Evolutionary conservation across 2,113 vertebrate genomes (phyloP).

Genomic region (Lonchura striata): DNA sequence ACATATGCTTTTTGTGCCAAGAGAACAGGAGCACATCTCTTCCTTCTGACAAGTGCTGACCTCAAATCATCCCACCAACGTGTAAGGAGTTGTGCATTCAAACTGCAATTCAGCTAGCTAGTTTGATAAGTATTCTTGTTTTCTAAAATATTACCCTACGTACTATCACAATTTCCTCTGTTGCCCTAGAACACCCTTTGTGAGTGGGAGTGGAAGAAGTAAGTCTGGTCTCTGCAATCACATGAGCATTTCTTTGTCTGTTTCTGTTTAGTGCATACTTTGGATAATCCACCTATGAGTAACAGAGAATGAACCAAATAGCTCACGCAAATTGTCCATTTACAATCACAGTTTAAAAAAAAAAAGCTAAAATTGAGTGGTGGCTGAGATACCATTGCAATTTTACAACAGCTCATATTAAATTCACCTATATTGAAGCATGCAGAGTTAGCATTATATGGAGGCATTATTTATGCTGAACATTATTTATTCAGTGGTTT

Average conservation of each 20-base stretch:
- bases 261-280: not conserved
- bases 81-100: not conserved
- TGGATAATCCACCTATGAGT: not conserved
- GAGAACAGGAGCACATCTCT: not conserved
- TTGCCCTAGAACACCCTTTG: not conserved
- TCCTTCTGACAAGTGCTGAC: not conserved
- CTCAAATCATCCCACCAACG: not conserved
- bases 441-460: not conserved
- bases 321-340: not conserved
- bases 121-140: not conserved
- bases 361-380: not conserved
- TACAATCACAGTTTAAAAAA: not conserved
- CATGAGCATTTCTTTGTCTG: accelerated
- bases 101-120: not conserved
- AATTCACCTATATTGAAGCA: not conserved
- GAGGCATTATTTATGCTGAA: not conserved
- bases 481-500: not conserved
- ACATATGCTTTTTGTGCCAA: not conserved
- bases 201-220: not conserved
- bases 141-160: not conserved
- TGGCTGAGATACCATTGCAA: not conserved
- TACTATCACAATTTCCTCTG: not conserved
- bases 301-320: not conserved
- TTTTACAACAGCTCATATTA: not conserved
- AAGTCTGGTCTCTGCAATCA: not conserved